Percentiles rank a stretch among this genome's conserved stretches.
phyloP scores from a whole-genome alignment of 1,140 invertebrate genomes.

The Proctacanthus coquilletti region DNA sequence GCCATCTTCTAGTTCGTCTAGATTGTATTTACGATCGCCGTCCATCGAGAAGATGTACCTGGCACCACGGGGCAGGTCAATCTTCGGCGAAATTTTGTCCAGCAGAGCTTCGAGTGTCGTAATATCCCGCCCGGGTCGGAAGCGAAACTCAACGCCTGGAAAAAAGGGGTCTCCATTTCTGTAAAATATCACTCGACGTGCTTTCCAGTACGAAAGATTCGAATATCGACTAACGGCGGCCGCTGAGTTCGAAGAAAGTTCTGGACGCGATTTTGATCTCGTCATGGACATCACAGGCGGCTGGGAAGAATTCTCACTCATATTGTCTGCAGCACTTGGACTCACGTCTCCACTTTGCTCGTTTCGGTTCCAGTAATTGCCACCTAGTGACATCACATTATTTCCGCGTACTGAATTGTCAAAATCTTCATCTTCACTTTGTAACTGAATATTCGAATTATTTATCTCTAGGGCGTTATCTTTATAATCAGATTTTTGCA shows the following conservation, averaged over 20 bases:
- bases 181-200: slow-evolving; percentile 74
- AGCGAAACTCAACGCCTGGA: slow-evolving; percentile 74
- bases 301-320: slow-evolving; percentile 29
- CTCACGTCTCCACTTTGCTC: background rate
- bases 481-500: background rate
- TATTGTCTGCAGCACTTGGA: slow-evolving; percentile 15
- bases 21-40: slow-evolving; percentile 61
- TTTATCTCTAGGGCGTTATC: background rate
- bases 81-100: slow-evolving; percentile 64
- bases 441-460: background rate
- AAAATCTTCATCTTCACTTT: background rate
- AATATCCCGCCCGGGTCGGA: slow-evolving; percentile 75
- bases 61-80: slow-evolving; percentile 70
- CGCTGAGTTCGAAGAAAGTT: slow-evolving; percentile 13
- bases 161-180: slow-evolving; percentile 87
- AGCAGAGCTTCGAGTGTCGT: slow-evolving; percentile 71
- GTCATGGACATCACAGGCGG: slow-evolving; percentile 24
- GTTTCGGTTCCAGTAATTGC: slow-evolving; percentile 8
- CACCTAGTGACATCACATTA: too few relatives aligned
- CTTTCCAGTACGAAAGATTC: slow-evolving; percentile 73
- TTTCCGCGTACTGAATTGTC: too few relatives aligned
- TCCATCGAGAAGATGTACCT: slow-evolving; percentile 83
- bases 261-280: slow-evolving; percentile 27
- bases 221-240: slow-evolving; percentile 45
- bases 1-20: slow-evolving; percentile 79